Evolutionary conservation across 2,797 vertebrate species (phyloP).

Genomic region (Denticeps clupeoides): DNA sequence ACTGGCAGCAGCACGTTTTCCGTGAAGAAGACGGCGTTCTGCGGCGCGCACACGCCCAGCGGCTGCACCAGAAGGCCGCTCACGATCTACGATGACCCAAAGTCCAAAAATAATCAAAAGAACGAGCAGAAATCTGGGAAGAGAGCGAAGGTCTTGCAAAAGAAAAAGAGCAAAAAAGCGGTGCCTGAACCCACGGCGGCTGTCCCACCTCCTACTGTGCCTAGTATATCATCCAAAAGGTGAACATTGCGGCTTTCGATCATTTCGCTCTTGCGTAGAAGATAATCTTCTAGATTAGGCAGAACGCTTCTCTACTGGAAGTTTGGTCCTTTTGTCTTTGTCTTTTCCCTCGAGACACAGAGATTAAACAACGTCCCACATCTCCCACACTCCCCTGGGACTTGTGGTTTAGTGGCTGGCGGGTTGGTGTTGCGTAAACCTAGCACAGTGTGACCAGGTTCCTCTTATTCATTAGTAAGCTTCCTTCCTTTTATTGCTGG

Average conservation of each 20-base stretch:
- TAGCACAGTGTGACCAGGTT: too few relatives aligned
- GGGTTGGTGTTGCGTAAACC: too few relatives aligned
- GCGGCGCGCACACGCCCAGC: slow-evolving; percentile 82
- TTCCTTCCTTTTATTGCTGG: too few relatives aligned
- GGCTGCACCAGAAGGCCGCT: slow-evolving; percentile 80
- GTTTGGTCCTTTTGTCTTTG: too few relatives aligned
- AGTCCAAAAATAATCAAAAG: slow-evolving; percentile 75
- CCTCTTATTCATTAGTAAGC: too few relatives aligned
- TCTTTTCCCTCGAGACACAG: too few relatives aligned
- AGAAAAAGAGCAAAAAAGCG: slow-evolving; percentile 44
- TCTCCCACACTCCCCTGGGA: too few relatives aligned
- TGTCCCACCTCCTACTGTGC: slow-evolving; percentile 66
- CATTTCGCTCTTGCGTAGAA: neutral
- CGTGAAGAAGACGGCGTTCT: slow-evolving; percentile 92
- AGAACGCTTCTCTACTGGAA: too few relatives aligned
- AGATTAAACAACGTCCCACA: too few relatives aligned
- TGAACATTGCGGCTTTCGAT: slow-evolving; percentile 37
- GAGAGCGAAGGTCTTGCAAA: slow-evolving; percentile 63
- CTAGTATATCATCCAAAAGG: slow-evolving; percentile 90
- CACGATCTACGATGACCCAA: slow-evolving; percentile 79
- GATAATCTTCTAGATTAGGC: neutral
- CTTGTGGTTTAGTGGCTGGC: too few relatives aligned
- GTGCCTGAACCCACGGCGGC: slow-evolving; percentile 62
- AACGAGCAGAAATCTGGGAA: slow-evolving; percentile 63
- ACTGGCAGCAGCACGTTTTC: slow-evolving; percentile 71